Conservation (phyloP, 2,113 vertebrate genomes). For the Empidonax traillii region DNA sequence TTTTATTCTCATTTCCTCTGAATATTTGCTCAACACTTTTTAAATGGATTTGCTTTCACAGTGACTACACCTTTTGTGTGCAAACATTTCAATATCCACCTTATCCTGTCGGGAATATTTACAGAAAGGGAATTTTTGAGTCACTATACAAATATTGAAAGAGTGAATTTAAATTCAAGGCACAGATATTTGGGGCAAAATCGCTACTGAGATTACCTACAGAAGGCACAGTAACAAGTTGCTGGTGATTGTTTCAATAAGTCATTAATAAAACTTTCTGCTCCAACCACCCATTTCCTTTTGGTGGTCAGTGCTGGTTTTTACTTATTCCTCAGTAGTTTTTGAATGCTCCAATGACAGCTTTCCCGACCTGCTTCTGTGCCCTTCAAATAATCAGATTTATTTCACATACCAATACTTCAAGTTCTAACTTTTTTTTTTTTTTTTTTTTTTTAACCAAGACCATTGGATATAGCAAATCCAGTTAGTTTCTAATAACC, state of each 20-base stretch:
- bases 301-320: background rate
- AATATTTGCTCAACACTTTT: conserved; percentile 49
- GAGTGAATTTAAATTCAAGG: conserved; percentile 23
- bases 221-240: background rate
- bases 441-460: background rate
- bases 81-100: conserved; percentile 51
- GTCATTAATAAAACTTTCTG: background rate
- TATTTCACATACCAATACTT: background rate
- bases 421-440: background rate
- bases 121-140: conserved; percentile 42
- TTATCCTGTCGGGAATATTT: conserved; percentile 48
- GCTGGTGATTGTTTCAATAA: background rate
- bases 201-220: background rate
- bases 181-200: background rate
- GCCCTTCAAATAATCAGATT: background rate
- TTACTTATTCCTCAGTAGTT: background rate
- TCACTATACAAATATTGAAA: conserved; percentile 33
- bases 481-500: background rate
- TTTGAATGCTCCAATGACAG: background rate
- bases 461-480: background rate
- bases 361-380: background rate
- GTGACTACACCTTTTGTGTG: conserved; percentile 46
- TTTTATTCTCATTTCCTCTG: conserved; percentile 53
- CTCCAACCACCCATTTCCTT: background rate
- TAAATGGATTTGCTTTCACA: conserved; percentile 53